These are phyloP conservation scores for Rhingia campestris DNA, from an alignment of 2,888 invertebrate genomes.

Conservation along the genomic window DNA sequence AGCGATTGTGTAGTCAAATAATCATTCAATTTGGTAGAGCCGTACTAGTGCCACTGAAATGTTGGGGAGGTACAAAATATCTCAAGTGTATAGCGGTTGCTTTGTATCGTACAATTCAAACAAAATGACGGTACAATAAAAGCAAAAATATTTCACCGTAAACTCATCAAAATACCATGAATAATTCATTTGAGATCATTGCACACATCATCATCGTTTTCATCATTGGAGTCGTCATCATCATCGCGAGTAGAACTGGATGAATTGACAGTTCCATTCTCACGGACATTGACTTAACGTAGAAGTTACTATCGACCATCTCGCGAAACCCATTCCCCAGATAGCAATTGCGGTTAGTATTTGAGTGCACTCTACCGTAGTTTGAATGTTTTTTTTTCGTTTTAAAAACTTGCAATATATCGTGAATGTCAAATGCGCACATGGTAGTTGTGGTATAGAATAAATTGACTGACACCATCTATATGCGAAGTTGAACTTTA, in stretches of 20 bases:
- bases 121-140: constrained; percentile 29
- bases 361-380: no score
- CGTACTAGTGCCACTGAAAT: no score
- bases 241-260: constrained; percentile 6
- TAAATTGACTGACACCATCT: no score
- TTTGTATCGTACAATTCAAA: constrained; percentile 30
- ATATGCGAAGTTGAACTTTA: no score
- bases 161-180: constrained; percentile 58
- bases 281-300: neutral
- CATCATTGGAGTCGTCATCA: constrained; percentile 1
- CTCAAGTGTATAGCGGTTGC: neutral
- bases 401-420: no score
- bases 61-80: neutral
- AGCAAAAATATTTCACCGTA: constrained; percentile 37
- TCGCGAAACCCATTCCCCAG: no score
- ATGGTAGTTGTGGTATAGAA: no score
- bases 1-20: constrained; percentile 28
- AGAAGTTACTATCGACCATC: constrained; percentile 14
- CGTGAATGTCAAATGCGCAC: no score
- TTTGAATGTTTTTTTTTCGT: no score
- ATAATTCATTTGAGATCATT: constrained; percentile 54
- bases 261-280: constrained; percentile 4
- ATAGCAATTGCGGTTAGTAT: no score
- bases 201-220: constrained; percentile 28
- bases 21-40: constrained; percentile 30